phyloP scores from a whole-genome alignment of 2,113 vertebrate genomes.

The Marcusenius ussheri region DNA sequence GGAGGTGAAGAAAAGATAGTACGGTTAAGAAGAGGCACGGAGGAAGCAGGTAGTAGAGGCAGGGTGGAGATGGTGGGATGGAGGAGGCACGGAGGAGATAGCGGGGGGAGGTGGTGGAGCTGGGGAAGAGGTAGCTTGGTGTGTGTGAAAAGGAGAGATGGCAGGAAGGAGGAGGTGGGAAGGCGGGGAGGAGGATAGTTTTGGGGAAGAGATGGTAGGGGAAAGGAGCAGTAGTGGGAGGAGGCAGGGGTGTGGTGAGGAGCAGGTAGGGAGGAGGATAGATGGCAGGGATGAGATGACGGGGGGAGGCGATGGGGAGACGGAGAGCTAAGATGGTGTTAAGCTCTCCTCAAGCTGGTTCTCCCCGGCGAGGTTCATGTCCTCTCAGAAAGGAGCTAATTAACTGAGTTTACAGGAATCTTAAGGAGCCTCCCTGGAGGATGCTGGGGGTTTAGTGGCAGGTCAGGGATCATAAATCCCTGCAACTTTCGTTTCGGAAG shows the following conservation, averaged over 20 bases:
- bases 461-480: conserved; percentile 45
- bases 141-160: neutral
- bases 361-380: neutral
- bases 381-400: conserved; percentile 21
- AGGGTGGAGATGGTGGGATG: neutral
- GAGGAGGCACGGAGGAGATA: neutral
- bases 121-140: neutral
- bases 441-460: conserved; percentile 29
- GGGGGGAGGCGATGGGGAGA: neutral
- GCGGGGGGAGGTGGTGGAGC: neutral
- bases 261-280: neutral
- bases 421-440: conserved; percentile 44
- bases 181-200: neutral
- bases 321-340: neutral
- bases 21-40: neutral
- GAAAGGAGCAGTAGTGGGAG: neutral
- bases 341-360: neutral
- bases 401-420: conserved; percentile 36
- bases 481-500: conserved; percentile 25
- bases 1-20: neutral
- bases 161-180: neutral
- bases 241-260: neutral
- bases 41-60: neutral
- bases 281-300: neutral
- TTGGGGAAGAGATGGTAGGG: neutral